Conservation (phyloP, 1,140 invertebrate species). For the Elysia chlorotica region DNA sequence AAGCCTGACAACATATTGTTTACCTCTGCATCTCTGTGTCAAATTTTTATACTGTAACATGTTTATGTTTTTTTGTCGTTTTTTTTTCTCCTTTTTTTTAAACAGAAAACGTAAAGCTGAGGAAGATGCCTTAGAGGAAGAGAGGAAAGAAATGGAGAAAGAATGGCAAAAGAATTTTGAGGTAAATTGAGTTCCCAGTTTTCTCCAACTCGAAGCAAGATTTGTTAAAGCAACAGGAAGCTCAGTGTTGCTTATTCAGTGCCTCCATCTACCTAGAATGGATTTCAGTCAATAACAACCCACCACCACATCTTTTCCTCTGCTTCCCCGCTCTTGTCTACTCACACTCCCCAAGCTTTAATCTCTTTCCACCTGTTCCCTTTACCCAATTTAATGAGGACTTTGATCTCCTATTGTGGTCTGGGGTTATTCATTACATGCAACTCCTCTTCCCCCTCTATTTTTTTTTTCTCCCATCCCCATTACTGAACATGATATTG, state of each 20-base stretch:
- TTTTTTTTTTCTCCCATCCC: not conserved
- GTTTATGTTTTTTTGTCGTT: no score
- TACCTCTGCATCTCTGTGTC: no score
- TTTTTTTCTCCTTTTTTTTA: no score
- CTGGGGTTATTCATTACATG: not conserved
- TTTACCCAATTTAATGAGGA: no score
- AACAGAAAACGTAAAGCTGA: constrained; percentile 88
- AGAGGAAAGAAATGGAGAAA: constrained; percentile 83
- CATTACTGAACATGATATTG: no score
- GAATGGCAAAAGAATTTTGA: constrained; percentile 99
- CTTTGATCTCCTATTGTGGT: not conserved
- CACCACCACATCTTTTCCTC: not conserved
- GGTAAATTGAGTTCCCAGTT: constrained; percentile 61
- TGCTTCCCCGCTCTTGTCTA: no score
- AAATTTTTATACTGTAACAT: no score
- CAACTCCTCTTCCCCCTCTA: not conserved
- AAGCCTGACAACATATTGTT: no score
- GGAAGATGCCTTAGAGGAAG: constrained; percentile 90
- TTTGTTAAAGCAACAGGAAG: not conserved
- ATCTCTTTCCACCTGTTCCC: no score
- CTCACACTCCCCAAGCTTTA: no score
- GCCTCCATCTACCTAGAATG: not conserved
- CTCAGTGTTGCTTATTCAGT: not conserved
- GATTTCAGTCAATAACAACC: not conserved
- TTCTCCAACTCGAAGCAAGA: not conserved